phyloP scores from a whole-genome alignment of 2,888 invertebrate genomes.

The Platycnemis pennipes region DNA sequence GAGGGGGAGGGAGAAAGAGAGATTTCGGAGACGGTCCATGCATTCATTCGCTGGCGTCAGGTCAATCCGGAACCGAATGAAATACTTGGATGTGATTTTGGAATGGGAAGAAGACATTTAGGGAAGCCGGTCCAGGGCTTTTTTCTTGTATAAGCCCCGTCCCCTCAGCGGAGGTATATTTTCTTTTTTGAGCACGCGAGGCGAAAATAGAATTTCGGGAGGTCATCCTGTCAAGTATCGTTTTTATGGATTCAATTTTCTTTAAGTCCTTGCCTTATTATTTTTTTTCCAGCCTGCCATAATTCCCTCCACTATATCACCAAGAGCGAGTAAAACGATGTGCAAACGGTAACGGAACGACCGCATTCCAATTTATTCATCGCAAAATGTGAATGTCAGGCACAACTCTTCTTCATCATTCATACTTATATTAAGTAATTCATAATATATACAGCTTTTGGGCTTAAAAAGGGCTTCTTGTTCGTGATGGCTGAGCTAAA shows the following conservation, averaged over 20 bases:
- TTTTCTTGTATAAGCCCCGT: not conserved
- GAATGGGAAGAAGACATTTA: not conserved
- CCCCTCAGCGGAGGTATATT: not conserved
- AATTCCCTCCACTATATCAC: not conserved
- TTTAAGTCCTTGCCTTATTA: not conserved
- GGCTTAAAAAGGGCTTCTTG: too few species aligned
- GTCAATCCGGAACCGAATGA: not conserved
- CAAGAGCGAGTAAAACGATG: not conserved
- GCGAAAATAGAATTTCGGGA: not conserved
- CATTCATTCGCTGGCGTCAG: not conserved
- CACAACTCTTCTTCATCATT: not conserved
- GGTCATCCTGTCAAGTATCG: not conserved
- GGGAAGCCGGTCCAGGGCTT: not conserved
- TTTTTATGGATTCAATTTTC: constrained; percentile 2
- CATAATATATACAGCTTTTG: too few species aligned
- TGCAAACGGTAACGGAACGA: not conserved
- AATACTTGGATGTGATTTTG: not conserved
- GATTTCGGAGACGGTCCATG: not conserved
- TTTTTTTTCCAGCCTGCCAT: not conserved
- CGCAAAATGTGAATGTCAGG: not conserved
- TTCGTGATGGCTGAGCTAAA: not conserved
- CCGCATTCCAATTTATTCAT: not conserved
- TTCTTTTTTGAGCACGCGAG: not conserved
- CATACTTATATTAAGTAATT: not conserved
- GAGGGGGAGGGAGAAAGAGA: not conserved